Conservation (phyloP, 1,140 invertebrate genomes). For the Bombus waltoni region DNA sequence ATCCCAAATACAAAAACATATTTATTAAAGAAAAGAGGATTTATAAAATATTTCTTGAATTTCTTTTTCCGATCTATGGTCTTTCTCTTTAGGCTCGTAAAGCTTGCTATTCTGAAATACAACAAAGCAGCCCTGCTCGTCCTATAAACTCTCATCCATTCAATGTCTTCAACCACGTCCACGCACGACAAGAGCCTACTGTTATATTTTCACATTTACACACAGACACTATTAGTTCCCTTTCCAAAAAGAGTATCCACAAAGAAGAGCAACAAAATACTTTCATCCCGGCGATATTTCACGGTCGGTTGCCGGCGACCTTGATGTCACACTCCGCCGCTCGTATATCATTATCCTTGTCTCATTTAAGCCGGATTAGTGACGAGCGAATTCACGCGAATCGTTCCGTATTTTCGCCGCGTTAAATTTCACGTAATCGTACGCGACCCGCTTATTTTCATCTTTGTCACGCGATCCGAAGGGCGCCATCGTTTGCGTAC, state of each 20-base stretch:
- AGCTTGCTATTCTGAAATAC: too few species aligned
- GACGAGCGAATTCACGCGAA: slow-evolving; percentile 33
- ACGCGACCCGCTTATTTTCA: neutral
- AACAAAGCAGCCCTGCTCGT: neutral
- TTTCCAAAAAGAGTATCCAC: neutral
- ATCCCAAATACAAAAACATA: neutral
- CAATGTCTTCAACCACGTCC: neutral
- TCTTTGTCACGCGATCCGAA: neutral
- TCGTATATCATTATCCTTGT: slow-evolving; percentile 43
- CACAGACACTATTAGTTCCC: neutral
- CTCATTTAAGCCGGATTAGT: slow-evolving; percentile 48
- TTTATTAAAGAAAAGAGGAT: neutral
- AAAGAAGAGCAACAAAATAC: slow-evolving; percentile 15
- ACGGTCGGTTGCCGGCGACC: slow-evolving; percentile 10
- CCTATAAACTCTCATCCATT: neutral
- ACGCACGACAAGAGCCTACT: too few species aligned
- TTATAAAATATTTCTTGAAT: neutral
- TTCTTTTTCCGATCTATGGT: neutral
- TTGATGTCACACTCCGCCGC: slow-evolving; percentile 35
- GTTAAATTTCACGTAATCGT: slow-evolving; percentile 34
- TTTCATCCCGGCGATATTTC: slow-evolving; percentile 23
- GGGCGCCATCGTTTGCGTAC: neutral
- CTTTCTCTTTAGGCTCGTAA: neutral
- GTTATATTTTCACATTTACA: neutral
- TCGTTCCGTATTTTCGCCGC: slow-evolving; percentile 39